Base-by-base conservation (phyloP, 92 coral and sea anemone genomes). In the Zoanthus sansibaricus region DNA sequence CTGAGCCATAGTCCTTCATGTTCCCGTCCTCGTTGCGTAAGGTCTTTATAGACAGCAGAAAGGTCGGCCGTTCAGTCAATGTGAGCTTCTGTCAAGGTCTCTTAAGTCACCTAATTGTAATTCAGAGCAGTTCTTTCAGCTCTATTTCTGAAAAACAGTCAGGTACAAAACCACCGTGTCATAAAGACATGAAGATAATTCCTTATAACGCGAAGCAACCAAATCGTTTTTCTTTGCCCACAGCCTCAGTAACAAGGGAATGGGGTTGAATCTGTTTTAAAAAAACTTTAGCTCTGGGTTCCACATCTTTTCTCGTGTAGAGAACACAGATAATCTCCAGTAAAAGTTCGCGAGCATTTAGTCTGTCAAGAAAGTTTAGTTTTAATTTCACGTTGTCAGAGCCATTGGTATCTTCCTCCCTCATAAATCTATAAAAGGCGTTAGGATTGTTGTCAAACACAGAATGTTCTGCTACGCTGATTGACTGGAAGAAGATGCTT, bases 301-400 rank as follows among this genome's bases (percentile, higher is more conserved):
- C 99, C 72, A 88, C 79, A 48, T 89, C 75, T 77, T 90, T 91
- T 70, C 99, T 91, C 7, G 97, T 84, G 72, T 88, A 89, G 80
- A 97, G 78, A 47, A 92, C 98, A 72, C 98, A 87, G 2, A 93
- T 69, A 66, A 97, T 88, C 52, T 95, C 92, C 70, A 89, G 80
- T 18, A 94, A 79, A 30, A 87, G 89, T 20, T 51, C 83, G 33
- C 89, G 62, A 18, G 92, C 82, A 11, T 89, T 91, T 51, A 91
- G 83, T 64, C 95, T 86, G 82, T 93, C 95, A 59, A 67, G 54
- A 62, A 93, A 87, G 5, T 87, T 95, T 33, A 94, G 84, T 77
- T 83, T 87, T 79, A 94, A 78, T 48, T 89, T 94, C 54, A 91
- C 78, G 59, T 80, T 80, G 78, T 93, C 96, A 42, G 91, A 88